Percentiles rank a stretch among this genome's conserved stretches.
Conservation (phyloP, 2,113 vertebrate genomes). For the Caretta caretta region DNA sequence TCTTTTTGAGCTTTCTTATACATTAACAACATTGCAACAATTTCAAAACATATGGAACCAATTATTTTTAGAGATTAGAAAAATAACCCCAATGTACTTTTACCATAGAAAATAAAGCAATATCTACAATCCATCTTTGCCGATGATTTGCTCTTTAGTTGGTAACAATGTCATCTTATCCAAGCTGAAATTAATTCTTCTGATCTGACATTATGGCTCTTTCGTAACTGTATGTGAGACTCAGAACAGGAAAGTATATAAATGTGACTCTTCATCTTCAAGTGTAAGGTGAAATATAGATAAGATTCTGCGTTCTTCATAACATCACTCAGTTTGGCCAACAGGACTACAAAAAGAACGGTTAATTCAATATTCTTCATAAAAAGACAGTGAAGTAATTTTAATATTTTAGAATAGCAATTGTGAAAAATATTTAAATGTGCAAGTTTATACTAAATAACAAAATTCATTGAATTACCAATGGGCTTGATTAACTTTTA, state of each 20-base stretch:
- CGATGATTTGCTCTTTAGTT: conserved; percentile 35
- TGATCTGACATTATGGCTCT: neutral
- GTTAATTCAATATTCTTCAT: neutral
- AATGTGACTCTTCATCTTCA: conserved; percentile 25
- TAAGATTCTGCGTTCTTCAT: neutral
- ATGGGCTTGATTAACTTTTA: neutral
- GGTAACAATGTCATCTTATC: conserved; percentile 29
- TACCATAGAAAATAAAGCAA: neutral
- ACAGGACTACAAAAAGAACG: neutral
- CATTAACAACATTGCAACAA: neutral
- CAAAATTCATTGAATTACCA: neutral
- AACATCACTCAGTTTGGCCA: neutral
- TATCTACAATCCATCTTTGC: neutral
- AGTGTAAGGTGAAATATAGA: neutral
- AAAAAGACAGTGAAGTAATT: neutral
- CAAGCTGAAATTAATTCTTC: conserved; percentile 34
- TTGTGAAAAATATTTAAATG: neutral
- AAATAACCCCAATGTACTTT: neutral
- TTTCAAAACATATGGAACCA: conserved; percentile 5
- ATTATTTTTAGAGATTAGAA: conserved; percentile 38
- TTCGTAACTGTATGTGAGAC: neutral
- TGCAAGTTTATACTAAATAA: neutral
- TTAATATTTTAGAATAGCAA: neutral
- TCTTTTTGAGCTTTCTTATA: conserved; percentile 45
- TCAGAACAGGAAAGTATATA: conserved; percentile 31